Base-by-base conservation (phyloP, 2,888 invertebrate species). In the Pristionchus maxplancki region DNA sequence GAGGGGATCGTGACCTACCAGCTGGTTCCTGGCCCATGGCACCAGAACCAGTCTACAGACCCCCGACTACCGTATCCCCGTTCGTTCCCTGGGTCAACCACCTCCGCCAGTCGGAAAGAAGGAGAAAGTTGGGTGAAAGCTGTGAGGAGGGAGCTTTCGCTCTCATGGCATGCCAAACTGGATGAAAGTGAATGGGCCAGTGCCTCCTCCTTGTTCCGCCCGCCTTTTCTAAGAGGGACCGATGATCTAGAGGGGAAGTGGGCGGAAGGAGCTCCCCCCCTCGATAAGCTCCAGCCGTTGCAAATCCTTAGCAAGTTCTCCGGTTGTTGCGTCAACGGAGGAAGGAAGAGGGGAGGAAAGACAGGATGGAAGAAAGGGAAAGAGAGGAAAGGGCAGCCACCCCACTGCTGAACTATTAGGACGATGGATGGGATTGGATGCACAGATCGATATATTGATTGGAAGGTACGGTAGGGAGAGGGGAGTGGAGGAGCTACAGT, bases 301-400 rank as follows among this genome's bases (percentile, higher is more conserved):
- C 85, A 85, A 85, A 85, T 85, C 64, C 85, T 85, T 85, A 85
- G 85, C 85, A 85, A 85, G 85, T 85, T 85, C 85, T 64, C 44
- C 78, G 44, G 44, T 48, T 78, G 62, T 64, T 85, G 40, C 85
- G 85, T 85, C 58, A 85, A 64, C 50, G 82, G 28, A 48, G 40
- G 85, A 62, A 85, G 50, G 15, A 15, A 64, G 31, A 28, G 44
- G 15, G 64, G 31, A 28, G 34, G 85, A 64, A 13, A 53, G 82
- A 34, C 50, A 24, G 53, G 82, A 53, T 34, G 24, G 53, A 58
- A 82, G 82, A 37, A 53, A 50, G 37, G 28, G 82, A 44, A 78
- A 71, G 28, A 81, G 50, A 17, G 48, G 81, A 81, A 82, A 58
- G 53, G 82, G 82, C 82, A 53, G 34, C 53, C 81, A 31, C 50